Evolutionary conservation across 1,140 invertebrate genomes (phyloP).

Genomic region (Pogonomyrmex californicus): DNA sequence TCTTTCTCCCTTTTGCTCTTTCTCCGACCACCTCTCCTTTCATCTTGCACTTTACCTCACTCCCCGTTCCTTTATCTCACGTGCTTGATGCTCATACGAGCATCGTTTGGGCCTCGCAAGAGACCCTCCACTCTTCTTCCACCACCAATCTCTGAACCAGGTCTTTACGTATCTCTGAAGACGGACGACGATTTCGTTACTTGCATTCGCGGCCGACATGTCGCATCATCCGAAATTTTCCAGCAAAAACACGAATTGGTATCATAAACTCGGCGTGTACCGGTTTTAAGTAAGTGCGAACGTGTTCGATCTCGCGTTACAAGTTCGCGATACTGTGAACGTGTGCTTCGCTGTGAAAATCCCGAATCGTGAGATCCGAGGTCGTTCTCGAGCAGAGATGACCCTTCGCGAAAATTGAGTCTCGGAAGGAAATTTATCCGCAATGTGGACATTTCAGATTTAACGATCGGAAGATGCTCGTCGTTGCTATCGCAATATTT

Average conservation of each 20-base stretch:
- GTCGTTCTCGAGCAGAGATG: neutral
- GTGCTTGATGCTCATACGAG: slow-evolving; percentile 21
- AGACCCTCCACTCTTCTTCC: slow-evolving; percentile 64
- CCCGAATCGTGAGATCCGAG: neutral
- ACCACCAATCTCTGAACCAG: slow-evolving; percentile 47
- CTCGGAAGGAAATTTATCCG: neutral
- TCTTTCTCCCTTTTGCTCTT: neutral
- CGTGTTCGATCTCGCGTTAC: neutral
- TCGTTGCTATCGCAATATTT: neutral
- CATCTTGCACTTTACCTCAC: neutral
- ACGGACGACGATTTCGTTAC: slow-evolving; percentile 59
- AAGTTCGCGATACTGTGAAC: slow-evolving; percentile 40
- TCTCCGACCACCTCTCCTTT: slow-evolving; percentile 4
- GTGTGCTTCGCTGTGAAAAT: slow-evolving; percentile 9
- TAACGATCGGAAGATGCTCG: slow-evolving; percentile 5
- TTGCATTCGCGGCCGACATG: slow-evolving; percentile 65
- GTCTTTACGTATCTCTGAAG: slow-evolving; percentile 51
- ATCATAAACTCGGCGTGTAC: slow-evolving; percentile 18
- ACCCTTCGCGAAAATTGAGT: neutral
- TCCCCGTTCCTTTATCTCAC: slow-evolving; percentile 25
- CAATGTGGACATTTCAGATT: slow-evolving; percentile 22
- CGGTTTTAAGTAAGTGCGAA: slow-evolving; percentile 27
- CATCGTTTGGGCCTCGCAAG: slow-evolving; percentile 43
- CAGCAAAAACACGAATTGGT: slow-evolving; percentile 43
- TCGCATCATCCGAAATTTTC: slow-evolving; percentile 54